phyloP scores from a whole-genome alignment of 2,797 vertebrate genomes.

The Dendrocincla tyrannina region DNA sequence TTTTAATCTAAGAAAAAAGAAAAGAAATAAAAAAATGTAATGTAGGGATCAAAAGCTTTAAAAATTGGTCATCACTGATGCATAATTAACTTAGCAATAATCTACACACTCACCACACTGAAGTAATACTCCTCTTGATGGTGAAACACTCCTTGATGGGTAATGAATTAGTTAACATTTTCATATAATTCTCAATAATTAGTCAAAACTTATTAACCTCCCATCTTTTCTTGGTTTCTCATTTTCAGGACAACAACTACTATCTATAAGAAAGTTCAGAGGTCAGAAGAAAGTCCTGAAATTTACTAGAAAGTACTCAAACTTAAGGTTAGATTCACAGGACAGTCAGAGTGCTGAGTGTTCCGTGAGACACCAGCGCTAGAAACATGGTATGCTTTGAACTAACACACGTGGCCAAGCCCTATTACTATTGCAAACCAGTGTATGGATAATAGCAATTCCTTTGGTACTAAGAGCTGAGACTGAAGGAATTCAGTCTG shows the following conservation, averaged over 20 bases:
- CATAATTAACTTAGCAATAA: neutral
- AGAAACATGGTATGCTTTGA: neutral
- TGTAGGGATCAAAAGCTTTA: neutral
- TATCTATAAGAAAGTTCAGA: neutral
- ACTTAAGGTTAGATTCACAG: neutral
- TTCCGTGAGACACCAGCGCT: neutral
- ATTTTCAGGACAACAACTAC: neutral
- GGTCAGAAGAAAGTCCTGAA: neutral
- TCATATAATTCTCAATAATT: neutral
- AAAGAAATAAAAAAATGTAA: fast-evolving
- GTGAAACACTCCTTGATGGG: neutral
- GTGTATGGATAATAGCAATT: neutral
- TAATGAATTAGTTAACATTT: neutral
- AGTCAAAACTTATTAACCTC: neutral
- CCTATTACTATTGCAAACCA: neutral
- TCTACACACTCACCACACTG: neutral
- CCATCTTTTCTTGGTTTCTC: neutral
- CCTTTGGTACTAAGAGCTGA: neutral
- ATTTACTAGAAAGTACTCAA: neutral
- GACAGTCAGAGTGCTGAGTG: neutral
- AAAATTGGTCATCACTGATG: neutral
- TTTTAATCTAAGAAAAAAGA: neutral
- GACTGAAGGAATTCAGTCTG: neutral
- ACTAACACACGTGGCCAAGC: neutral
- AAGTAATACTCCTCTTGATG: neutral